Evolutionary conservation across 2,113 vertebrate species (phyloP).

Genomic region (Petrocephalus microphthalmus): DNA sequence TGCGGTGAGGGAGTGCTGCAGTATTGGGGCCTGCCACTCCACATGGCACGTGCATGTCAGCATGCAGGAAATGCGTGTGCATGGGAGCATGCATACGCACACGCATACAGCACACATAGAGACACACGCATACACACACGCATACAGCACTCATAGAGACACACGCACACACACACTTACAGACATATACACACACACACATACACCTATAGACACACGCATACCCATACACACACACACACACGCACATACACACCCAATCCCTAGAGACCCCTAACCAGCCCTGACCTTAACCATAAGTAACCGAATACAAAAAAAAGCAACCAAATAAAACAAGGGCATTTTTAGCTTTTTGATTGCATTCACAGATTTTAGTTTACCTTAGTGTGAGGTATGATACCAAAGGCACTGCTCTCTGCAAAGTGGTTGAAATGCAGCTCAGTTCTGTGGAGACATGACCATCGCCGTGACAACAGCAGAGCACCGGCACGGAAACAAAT

Average conservation of each 20-base stretch:
- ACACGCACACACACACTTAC: background rate
- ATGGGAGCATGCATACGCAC: background rate
- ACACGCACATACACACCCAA: background rate
- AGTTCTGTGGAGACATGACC: slow-evolving; percentile 62
- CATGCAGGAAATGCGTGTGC: background rate
- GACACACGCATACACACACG: background rate
- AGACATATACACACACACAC: background rate
- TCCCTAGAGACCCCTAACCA: too few relatives aligned
- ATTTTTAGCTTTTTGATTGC: too few relatives aligned
- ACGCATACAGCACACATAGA: background rate
- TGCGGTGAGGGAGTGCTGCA: background rate
- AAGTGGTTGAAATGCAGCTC: slow-evolving; percentile 95
- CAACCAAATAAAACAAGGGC: too few relatives aligned
- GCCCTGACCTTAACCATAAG: too few relatives aligned
- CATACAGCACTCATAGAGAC: too few relatives aligned
- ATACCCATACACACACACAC: background rate
- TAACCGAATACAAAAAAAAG: too few relatives aligned
- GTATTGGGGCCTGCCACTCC: background rate
- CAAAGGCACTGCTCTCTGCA: slow-evolving; percentile 82
- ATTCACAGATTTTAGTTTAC: slow-evolving; percentile 45
- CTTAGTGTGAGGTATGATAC: slow-evolving; percentile 75
- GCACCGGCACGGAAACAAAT: background rate
- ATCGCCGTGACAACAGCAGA: slow-evolving; percentile 1
- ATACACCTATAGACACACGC: background rate
- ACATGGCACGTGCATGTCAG: background rate